Percentiles rank a stretch among this genome's conserved stretches.
phyloP scores from a whole-genome alignment of 2,797 vertebrate species.

The Myotis pilosus region DNA sequence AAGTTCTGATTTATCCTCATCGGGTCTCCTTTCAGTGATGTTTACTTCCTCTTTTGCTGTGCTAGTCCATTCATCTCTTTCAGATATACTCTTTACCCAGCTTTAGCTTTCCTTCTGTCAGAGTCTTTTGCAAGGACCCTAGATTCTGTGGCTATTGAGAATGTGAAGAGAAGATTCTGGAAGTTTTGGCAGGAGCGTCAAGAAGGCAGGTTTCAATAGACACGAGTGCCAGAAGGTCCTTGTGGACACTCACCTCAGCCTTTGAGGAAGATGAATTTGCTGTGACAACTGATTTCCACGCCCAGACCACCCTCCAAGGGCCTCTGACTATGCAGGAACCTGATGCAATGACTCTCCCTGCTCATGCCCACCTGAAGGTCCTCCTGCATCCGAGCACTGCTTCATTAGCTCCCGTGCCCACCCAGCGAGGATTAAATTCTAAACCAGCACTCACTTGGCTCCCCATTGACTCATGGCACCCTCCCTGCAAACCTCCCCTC shows the following conservation, averaged over 20 bases:
- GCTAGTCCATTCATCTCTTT: neutral
- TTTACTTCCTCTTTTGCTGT: neutral
- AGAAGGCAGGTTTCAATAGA: neutral
- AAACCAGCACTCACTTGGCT: neutral
- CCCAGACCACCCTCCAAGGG: neutral
- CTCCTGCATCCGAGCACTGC: neutral
- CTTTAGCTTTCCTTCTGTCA: conserved; percentile 12
- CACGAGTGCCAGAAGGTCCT: neutral
- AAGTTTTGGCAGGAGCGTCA: neutral
- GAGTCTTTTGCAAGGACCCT: neutral
- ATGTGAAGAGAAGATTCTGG: neutral
- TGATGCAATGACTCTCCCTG: neutral
- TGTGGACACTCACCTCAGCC: neutral
- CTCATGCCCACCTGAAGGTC: neutral
- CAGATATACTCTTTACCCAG: neutral
- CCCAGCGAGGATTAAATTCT: neutral
- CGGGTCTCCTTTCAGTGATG: neutral
- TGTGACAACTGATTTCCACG: neutral
- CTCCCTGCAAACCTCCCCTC: neutral
- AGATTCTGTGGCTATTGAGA: neutral
- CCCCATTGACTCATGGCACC: neutral
- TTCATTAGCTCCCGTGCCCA: neutral
- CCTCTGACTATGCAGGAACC: neutral
- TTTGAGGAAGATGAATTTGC: neutral
- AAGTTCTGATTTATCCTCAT: neutral